These are phyloP conservation scores for Aphyosemion australe DNA, from an alignment of 2,113 vertebrate species.

Conservation along the genomic window DNA sequence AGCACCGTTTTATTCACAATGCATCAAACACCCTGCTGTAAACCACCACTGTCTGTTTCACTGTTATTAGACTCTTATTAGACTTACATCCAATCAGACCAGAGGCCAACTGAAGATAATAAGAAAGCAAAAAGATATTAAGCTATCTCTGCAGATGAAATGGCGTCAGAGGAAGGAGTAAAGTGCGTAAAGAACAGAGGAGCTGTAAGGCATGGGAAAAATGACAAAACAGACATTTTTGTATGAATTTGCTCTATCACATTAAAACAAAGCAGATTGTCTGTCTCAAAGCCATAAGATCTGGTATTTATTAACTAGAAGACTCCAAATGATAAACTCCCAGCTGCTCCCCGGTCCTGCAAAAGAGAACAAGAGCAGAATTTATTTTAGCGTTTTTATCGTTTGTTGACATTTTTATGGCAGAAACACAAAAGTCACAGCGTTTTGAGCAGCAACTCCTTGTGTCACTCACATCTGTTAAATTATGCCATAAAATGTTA, in stretches of 20 bases:
- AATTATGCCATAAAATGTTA: too few species aligned
- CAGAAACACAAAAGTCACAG: too few species aligned
- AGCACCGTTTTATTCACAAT: slow-evolving; percentile 30
- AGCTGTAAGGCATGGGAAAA: background rate
- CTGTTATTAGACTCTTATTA: background rate
- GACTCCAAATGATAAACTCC: too few species aligned
- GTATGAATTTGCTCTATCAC: background rate
- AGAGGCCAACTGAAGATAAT: background rate
- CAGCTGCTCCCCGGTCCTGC: too few species aligned
- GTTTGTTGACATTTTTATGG: too few species aligned
- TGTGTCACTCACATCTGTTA: too few species aligned
- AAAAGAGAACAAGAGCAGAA: too few species aligned
- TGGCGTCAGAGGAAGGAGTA: slow-evolving; percentile 7
- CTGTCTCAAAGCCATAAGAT: too few species aligned
- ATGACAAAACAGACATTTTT: slow-evolving; percentile 26
- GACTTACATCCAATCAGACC: background rate
- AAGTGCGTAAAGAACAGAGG: background rate
- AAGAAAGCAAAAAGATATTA: background rate
- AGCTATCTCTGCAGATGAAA: background rate
- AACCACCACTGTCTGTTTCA: background rate
- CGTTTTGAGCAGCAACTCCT: too few species aligned
- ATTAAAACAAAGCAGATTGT: too few species aligned
- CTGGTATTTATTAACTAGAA: too few species aligned
- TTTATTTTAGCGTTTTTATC: too few species aligned
- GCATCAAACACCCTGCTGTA: slow-evolving; percentile 24